Conservation (phyloP, 2,113 vertebrate genomes). For the Carassius carassius region DNA sequence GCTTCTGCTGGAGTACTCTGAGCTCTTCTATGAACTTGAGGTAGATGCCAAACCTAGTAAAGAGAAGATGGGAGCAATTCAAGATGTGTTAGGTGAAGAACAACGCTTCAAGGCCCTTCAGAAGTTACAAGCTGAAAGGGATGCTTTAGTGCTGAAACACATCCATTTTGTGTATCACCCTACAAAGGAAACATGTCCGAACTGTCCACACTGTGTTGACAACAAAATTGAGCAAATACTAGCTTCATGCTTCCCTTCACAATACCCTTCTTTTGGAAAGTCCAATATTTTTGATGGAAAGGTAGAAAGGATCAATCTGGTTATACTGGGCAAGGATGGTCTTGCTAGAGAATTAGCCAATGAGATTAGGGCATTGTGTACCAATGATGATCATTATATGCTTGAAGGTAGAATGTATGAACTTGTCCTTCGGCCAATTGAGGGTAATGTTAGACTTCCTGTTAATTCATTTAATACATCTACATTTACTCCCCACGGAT, state of each 20-base stretch:
- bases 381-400: slow-evolving; percentile 92
- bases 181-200: slow-evolving; percentile 94
- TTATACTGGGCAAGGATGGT: slow-evolving; percentile 96
- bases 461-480: slow-evolving; percentile 95
- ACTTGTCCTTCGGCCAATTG: slow-evolving; percentile 89
- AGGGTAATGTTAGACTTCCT: slow-evolving; percentile 93
- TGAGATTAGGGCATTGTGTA: slow-evolving; percentile 95
- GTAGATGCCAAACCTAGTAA: slow-evolving; percentile 98
- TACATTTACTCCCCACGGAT: slow-evolving; percentile 93
- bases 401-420: slow-evolving; percentile 97
- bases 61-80: slow-evolving; percentile 99
- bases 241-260: slow-evolving; percentile 77
- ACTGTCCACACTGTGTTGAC: slow-evolving; percentile 85
- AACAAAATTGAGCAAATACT: slow-evolving; percentile 89
- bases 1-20: slow-evolving; percentile 92
- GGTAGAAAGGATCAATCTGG: slow-evolving; percentile 89
- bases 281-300: slow-evolving; percentile 75
- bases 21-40: slow-evolving; percentile 96
- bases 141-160: slow-evolving; percentile 94
- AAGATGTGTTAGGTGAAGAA: slow-evolving; percentile 92
- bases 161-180: slow-evolving; percentile 98
- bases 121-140: slow-evolving; percentile 93
- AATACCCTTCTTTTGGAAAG: slow-evolving; percentile 85
- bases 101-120: slow-evolving; percentile 91
- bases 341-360: slow-evolving; percentile 93